phyloP scores from a whole-genome alignment of 2,888 invertebrate species.

The Dicyrtomina minuta region DNA sequence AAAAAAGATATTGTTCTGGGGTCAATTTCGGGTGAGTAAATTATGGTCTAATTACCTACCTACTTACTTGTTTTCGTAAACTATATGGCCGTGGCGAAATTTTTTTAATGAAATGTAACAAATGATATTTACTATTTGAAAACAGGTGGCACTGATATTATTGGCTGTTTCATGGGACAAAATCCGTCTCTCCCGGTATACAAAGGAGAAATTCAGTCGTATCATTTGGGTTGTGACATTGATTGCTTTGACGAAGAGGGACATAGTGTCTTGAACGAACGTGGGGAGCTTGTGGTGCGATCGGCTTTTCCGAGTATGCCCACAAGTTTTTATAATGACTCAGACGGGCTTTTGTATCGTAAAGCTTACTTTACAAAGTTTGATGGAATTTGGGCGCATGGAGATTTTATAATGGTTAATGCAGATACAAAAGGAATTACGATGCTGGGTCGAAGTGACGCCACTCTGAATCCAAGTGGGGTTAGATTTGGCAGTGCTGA shows the following conservation, averaged over 20 bases:
- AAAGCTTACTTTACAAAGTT: conserved; percentile 60
- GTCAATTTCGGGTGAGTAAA: conserved; percentile 58
- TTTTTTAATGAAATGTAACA: no score
- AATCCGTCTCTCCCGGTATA: conserved; percentile 60
- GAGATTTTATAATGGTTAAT: conserved; percentile 61
- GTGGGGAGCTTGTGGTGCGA: conserved; percentile 62
- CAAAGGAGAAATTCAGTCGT: conserved; percentile 62
- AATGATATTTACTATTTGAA: no score
- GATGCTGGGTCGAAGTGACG: conserved; percentile 64
- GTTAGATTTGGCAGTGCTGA: conserved; percentile 65
- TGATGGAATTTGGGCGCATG: conserved; percentile 62
- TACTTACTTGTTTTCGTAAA: not conserved
- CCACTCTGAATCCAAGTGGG: conserved; percentile 63
- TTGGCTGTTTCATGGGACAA: conserved; percentile 63
- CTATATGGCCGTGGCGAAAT: no score
- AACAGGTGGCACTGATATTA: conserved; percentile 63
- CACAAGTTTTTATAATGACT: conserved; percentile 60
- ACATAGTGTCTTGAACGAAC: conserved; percentile 57
- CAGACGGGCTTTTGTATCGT: conserved; percentile 58
- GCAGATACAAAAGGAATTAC: conserved; percentile 60
- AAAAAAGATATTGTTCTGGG: conserved; percentile 59
- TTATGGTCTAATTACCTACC: not conserved
- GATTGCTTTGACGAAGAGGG: conserved; percentile 59
- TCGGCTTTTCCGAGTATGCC: conserved; percentile 64
- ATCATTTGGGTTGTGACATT: conserved; percentile 61